A percentile compares a stretch with the other conserved stretches of the same genome.
phyloP scores from a whole-genome alignment of 2,113 vertebrate genomes.

The Accipiter cooperii region DNA sequence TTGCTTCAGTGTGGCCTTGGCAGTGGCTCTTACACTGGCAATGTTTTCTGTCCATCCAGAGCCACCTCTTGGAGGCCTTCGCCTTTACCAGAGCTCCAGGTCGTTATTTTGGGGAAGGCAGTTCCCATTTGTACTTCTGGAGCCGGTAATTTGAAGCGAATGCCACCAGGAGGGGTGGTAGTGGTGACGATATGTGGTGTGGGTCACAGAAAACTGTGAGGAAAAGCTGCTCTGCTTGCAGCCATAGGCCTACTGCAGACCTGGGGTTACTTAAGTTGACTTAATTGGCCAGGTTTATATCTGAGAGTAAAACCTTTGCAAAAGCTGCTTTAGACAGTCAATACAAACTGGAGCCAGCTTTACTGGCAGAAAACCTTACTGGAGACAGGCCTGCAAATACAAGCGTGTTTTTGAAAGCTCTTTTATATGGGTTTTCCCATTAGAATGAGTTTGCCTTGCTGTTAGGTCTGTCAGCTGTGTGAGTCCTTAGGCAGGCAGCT shows the following conservation, averaged over 20 bases:
- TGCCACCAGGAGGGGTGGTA: neutral
- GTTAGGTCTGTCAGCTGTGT: neutral
- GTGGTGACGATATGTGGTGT: neutral
- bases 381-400: neutral
- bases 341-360: neutral
- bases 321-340: neutral
- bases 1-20: neutral
- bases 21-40: neutral
- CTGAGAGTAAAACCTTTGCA: neutral
- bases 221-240: neutral
- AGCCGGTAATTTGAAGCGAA: neutral
- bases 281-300: neutral
- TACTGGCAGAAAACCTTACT: neutral
- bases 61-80: too few species aligned
- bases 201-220: neutral
- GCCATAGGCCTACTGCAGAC: neutral
- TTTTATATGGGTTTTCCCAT: neutral
- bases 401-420: neutral
- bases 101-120: neutral
- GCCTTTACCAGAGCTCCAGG: neutral
- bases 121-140: rapidly evolving
- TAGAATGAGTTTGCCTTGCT: neutral
- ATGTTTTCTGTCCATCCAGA: neutral
- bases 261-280: neutral
- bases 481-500: neutral